Evolutionary conservation across 92 coral and sea anemone genomes (phyloP).

Genomic region (Bergia puertoricense): DNA sequence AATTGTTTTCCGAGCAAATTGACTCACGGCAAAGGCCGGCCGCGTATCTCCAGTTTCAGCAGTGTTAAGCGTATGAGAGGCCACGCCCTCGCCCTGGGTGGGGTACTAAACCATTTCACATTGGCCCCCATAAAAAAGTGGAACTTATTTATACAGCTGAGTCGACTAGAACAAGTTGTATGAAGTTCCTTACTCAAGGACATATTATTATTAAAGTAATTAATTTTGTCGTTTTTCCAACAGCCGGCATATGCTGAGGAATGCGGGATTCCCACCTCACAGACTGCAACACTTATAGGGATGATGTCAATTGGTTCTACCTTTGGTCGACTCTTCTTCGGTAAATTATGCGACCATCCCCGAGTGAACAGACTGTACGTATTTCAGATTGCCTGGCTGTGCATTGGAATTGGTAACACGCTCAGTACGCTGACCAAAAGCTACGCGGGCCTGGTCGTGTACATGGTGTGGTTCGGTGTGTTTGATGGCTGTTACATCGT

Average conservation of each 20-base stretch:
- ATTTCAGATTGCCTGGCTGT: conserved; percentile 84
- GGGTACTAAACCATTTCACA: no score
- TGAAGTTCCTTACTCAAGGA: no score
- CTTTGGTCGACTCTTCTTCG: conserved; percentile 96
- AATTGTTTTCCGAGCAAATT: no score
- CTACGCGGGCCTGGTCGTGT: conserved; percentile 81
- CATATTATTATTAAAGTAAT: no score
- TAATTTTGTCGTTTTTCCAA: background rate
- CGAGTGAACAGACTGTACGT: conserved; percentile 90
- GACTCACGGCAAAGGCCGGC: no score
- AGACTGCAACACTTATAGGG: conserved; percentile 88
- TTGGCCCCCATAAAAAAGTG: no score
- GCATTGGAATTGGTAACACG: conserved; percentile 84
- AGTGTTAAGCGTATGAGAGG: no score
- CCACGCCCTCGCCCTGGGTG: no score
- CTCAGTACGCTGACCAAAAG: conserved; percentile 81
- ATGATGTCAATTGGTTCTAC: conserved; percentile 98
- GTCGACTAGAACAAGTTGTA: no score
- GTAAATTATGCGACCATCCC: conserved; percentile 94
- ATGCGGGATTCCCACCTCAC: conserved; percentile 70
- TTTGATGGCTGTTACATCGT: conserved; percentile 96
- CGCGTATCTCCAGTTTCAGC: no score
- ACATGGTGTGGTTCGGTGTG: conserved; percentile 94
- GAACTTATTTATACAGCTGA: no score
- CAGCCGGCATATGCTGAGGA: conserved; percentile 93